Base-by-base conservation (phyloP, 2,113 vertebrate species). In the Dendropsophus ebraccatus region DNA sequence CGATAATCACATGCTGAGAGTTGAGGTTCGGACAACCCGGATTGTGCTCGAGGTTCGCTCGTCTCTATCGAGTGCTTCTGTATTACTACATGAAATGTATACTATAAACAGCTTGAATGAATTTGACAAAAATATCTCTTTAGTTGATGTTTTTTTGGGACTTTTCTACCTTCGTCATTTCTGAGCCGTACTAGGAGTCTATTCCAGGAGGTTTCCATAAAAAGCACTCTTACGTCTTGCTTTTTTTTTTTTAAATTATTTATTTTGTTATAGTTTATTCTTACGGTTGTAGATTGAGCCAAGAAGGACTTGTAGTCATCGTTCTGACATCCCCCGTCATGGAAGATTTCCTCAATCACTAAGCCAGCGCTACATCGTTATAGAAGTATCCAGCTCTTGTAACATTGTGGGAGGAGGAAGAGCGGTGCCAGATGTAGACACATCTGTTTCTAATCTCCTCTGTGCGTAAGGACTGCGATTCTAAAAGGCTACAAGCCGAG, bases 401-500 rank as follows among this genome's bases (percentile, higher is more conserved):
- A 86, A 86, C 62, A 80, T 35, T 32, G 45, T 54, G 49, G 76
- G 62, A 47, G 84, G 84, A 58, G 76, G 76, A 52, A 9, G 65
- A 21, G 62, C 5, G 50, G 41, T 69, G 62, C 62, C 76, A 79
- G 76, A 79, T 79, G 62, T 72, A 67, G n/a, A 54, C 84, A 75
- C 82, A 86, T 86, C 84, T 86, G 84, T 72, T 86, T 80, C 76
- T 56, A 86, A 86, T 86, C 84, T 56, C 62, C 28, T 28, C 49
- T 72, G 47, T 72, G 49, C 32, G 32, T 79, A 69, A 23, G 47
- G 62, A 58, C 47, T 69, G 49, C 70, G 47, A 14, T 75, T 70
- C 60, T 28, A 30, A 60, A 80, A 49, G 54, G 49, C 37, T 41
- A 74, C 67, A 54, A 50, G 45, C 28, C 9, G 28, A 67, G 62